A percentile compares a stretch with the other conserved stretches of the same genome.
phyloP scores from a whole-genome alignment of 2,888 invertebrate species.

The Noctuana brunneofusca region DNA sequence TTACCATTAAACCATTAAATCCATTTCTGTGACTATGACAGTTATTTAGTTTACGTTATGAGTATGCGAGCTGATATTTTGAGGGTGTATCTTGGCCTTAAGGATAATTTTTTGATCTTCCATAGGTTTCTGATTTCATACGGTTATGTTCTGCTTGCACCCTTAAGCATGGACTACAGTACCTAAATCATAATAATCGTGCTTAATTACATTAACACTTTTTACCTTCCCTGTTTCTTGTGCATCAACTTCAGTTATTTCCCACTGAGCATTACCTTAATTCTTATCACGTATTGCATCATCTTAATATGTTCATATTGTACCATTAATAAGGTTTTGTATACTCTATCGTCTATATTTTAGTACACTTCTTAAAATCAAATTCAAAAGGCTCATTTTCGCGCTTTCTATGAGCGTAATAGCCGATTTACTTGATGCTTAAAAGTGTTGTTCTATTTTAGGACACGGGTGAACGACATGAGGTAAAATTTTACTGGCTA shows the following conservation, averaged over 20 bases:
- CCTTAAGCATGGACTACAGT: no score
- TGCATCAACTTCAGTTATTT: neutral
- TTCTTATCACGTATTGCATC: neutral
- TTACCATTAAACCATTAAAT: neutral
- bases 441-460: neutral
- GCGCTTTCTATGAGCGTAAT: neutral
- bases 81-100: neutral
- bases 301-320: neutral
- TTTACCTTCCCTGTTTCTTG: neutral
- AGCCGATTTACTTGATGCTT: neutral
- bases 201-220: no score
- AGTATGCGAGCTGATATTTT: neutral
- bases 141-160: no score
- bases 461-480: neutral
- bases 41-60: no score
- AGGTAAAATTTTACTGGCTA: conserved; percentile 1
- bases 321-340: neutral
- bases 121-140: no score
- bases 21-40: neutral
- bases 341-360: neutral
- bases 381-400: neutral
- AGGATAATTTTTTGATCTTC: neutral
- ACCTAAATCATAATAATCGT: no score
- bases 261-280: neutral
- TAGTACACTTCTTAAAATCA: neutral